These are phyloP conservation scores for Parnassius glacialis DNA, from an alignment of 2,888 invertebrate species.

Conservation along the genomic window DNA sequence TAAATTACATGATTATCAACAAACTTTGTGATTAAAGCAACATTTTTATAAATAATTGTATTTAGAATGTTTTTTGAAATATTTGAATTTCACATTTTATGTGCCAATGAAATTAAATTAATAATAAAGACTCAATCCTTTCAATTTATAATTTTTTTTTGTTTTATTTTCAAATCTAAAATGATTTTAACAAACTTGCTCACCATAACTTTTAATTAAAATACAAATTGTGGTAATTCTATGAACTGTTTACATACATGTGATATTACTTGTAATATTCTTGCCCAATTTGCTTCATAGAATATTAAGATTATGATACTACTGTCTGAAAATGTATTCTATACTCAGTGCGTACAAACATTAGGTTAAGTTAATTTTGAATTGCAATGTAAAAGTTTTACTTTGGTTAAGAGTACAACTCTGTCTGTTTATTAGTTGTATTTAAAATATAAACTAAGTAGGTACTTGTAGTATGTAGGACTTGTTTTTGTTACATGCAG, in stretches of 20 bases:
- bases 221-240: slow-evolving; percentile 44
- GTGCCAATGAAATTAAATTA: slow-evolving; percentile 18
- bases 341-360: neutral
- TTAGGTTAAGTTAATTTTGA: neutral
- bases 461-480: neutral
- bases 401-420: slow-evolving; percentile 22
- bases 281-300: slow-evolving; percentile 7
- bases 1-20: neutral
- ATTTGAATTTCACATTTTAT: slow-evolving; percentile 2
- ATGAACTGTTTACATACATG: slow-evolving; percentile 24
- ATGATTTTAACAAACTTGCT: neutral
- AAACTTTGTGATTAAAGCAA: slow-evolving; percentile 1
- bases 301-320: neutral
- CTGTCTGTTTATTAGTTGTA: slow-evolving; percentile 12
- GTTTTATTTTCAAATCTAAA: neutral
- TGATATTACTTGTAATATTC: slow-evolving; percentile 13
- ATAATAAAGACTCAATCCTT: slow-evolving; percentile 3
- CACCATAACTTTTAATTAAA: neutral
- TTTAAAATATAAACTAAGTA: neutral
- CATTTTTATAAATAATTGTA: slow-evolving; percentile 1
- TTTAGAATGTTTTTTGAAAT: slow-evolving; percentile 3
- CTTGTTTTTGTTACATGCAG: slow-evolving; percentile 11
- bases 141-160: neutral
- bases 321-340: neutral
- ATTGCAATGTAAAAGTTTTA: slow-evolving; percentile 2